Evolutionary conservation across 2,888 invertebrate species (phyloP).

Genomic region (Andrena bicolor): DNA sequence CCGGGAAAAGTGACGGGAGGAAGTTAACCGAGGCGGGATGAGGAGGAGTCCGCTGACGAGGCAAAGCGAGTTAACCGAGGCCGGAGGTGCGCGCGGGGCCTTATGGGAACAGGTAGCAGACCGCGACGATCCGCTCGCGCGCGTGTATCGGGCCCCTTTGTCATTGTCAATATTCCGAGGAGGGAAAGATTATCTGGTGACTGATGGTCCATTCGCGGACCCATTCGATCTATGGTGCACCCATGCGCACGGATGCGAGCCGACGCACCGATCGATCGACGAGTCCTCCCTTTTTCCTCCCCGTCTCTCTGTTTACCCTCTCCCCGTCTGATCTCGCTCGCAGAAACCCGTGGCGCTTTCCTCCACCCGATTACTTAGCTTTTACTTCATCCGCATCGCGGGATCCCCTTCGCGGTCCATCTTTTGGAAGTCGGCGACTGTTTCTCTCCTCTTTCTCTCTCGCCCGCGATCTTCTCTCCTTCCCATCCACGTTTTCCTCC

Average conservation of each 20-base stretch:
- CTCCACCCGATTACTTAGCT: conserved; percentile 41
- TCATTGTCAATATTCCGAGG: conserved; percentile 79
- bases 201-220: conserved; percentile 76
- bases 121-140: conserved; percentile 54
- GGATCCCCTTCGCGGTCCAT: conserved; percentile 28
- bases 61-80: conserved; percentile 31
- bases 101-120: conserved; percentile 72
- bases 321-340: conserved; percentile 17
- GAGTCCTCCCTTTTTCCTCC: conserved; percentile 16
- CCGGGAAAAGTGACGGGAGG: conserved; percentile 61
- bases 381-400: conserved; percentile 38
- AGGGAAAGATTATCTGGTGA: conserved; percentile 79
- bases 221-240: conserved; percentile 71
- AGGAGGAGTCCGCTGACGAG: conserved; percentile 56
- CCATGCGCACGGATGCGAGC: conserved; percentile 66
- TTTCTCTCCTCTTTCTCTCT: conserved; percentile 1
- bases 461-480: conserved; percentile 24
- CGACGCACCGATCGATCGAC: conserved; percentile 65
- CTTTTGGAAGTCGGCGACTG: conserved; percentile 21
- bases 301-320: conserved; percentile 19
- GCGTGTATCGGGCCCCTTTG: conserved; percentile 73
- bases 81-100: conserved; percentile 42
- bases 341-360: conserved; percentile 9
- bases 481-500: conserved; percentile 44
- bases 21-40: conserved; percentile 62